These are phyloP conservation scores for Brachionus manjavacas DNA, from an alignment of 1,140 invertebrate genomes.

Conservation along the genomic window DNA sequence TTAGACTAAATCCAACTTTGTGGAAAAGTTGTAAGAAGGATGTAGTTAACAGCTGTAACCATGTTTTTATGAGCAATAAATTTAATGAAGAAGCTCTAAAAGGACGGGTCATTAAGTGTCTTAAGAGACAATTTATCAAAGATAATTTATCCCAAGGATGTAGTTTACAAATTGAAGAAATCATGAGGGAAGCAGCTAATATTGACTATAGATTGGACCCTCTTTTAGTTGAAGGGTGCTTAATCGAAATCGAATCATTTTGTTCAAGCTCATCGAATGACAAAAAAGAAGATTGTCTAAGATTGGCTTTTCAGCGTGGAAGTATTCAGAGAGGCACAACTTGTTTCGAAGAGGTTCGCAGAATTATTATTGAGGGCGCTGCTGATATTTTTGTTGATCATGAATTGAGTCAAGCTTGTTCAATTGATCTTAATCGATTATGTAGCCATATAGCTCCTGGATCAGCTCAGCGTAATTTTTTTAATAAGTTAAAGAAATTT, in stretches of 20 bases:
- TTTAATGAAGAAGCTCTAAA: conserved; percentile 50
- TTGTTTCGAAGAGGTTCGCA: conserved; percentile 61
- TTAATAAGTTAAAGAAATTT: background rate
- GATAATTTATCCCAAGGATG: background rate
- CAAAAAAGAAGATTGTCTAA: conserved; percentile 36
- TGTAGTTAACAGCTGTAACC: conserved; percentile 67
- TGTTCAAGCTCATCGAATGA: conserved; percentile 8
- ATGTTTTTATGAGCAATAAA: conserved; percentile 53
- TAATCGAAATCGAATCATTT: conserved; percentile 1
- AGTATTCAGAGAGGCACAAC: background rate
- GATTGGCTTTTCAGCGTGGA: conserved; percentile 4
- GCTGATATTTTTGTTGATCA: conserved; percentile 64
- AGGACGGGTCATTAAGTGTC: conserved; percentile 54
- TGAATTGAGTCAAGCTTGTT: conserved; percentile 59
- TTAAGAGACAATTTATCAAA: conserved; percentile 53
- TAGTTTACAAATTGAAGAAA: conserved; percentile 8
- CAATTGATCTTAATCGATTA: conserved; percentile 67
- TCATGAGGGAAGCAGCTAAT: conserved; percentile 38
- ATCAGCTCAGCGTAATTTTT: conserved; percentile 54
- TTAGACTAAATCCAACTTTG: conserved; percentile 80
- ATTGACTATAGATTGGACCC: conserved; percentile 36
- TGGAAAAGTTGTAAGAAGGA: conserved; percentile 72
- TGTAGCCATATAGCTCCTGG: conserved; percentile 77
- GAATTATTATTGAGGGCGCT: conserved; percentile 61
- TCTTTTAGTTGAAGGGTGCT: conserved; percentile 7